A percentile compares a stretch with the other conserved stretches of the same genome.
Evolutionary conservation across 2,113 vertebrate genomes (phyloP).

Genomic region (Sturnus vulgaris): DNA sequence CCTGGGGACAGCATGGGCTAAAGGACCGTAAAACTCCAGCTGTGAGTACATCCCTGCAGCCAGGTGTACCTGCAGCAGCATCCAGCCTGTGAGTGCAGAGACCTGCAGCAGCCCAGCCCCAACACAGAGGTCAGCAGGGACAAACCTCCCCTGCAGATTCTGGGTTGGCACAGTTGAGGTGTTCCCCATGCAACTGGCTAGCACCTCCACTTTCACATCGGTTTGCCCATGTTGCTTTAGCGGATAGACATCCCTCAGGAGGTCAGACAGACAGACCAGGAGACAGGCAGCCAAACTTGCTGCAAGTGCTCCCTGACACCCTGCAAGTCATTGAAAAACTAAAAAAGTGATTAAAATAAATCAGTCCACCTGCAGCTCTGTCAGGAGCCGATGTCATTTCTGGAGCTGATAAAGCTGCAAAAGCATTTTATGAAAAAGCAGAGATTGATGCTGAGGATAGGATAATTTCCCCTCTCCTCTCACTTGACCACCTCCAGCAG

Average conservation of each 20-base stretch:
- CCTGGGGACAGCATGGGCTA: neutral
- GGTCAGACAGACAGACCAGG: accelerated
- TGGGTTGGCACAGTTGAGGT: neutral
- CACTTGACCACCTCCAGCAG: neutral
- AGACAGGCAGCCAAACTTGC: neutral
- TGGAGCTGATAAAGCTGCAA: neutral
- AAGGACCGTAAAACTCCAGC: neutral
- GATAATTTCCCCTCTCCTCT: neutral
- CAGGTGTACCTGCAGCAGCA: neutral
- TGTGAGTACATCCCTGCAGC: neutral
- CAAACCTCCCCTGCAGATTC: neutral
- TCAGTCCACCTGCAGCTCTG: neutral
- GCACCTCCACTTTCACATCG: neutral
- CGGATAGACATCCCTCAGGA: neutral
- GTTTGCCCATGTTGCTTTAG: neutral
- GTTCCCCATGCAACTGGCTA: neutral
- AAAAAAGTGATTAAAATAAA: neutral
- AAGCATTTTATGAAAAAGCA: neutral
- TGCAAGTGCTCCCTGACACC: neutral
- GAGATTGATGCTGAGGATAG: neutral
- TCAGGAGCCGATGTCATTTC: neutral
- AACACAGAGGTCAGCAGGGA: neutral
- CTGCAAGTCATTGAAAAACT: neutral
- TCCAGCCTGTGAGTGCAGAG: neutral
- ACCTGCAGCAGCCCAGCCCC: neutral